phyloP scores from a whole-genome alignment of 2,113 vertebrate genomes.

The Petrocephalus zakoni region DNA sequence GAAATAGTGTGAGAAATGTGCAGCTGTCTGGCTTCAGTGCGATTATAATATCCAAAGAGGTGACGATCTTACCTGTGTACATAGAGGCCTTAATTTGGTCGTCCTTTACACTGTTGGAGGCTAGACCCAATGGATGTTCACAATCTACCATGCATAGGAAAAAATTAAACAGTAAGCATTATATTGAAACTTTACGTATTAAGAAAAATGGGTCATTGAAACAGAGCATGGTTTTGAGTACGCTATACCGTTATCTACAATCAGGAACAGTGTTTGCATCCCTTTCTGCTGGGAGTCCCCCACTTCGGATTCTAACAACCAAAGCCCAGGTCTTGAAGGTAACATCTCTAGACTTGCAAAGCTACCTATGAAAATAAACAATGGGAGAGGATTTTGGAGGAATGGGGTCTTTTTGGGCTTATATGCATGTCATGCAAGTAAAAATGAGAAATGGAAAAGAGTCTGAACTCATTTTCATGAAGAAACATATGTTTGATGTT shows the following conservation, averaged over 20 bases:
- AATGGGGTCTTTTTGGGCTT: background rate
- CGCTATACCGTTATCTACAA: constrained; percentile 75
- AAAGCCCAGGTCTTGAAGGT: constrained; percentile 79
- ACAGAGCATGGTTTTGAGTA: background rate
- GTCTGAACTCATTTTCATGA: background rate
- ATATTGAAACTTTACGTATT: background rate
- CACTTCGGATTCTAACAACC: constrained; percentile 84
- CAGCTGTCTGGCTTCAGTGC: background rate
- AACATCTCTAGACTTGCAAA: constrained; percentile 88
- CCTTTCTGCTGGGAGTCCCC: constrained; percentile 77
- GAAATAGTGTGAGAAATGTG: background rate
- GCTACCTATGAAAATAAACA: constrained; percentile 59
- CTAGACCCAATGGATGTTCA: constrained; percentile 74
- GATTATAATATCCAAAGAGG: background rate
- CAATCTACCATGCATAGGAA: constrained; percentile 62
- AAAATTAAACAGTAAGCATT: background rate
- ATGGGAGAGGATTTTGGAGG: background rate
- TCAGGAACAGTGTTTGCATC: constrained; percentile 82
- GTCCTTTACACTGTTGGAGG: constrained; percentile 68
- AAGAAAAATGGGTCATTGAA: background rate
- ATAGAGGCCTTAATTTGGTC: constrained; percentile 70
- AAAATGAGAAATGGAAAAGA: constrained; percentile 7
- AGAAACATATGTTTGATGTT: background rate
- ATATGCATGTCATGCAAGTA: background rate
- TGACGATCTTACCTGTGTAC: constrained; percentile 60